Evolutionary conservation across 2,113 vertebrate species (phyloP).

Genomic region (Axis porcinus): DNA sequence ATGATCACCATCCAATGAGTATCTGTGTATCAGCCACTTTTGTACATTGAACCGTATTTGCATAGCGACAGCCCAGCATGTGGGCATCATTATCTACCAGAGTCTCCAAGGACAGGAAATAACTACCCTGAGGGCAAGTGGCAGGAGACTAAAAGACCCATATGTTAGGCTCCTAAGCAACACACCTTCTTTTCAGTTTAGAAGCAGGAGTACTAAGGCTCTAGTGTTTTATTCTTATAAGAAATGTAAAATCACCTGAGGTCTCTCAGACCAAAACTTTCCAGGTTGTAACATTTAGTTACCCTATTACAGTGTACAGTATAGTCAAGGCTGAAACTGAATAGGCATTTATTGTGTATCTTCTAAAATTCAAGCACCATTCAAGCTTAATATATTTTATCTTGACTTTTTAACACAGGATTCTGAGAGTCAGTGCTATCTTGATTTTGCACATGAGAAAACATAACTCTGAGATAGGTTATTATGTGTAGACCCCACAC

Average conservation of each 20-base stretch:
- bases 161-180: background rate
- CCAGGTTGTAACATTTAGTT: background rate
- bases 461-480: background rate
- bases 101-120: background rate
- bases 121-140: background rate
- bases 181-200: background rate
- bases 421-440: background rate
- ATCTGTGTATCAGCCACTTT: background rate
- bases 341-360: background rate
- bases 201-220: background rate
- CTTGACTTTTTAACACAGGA: background rate
- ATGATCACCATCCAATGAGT: background rate
- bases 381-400: background rate
- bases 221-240: background rate
- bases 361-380: background rate
- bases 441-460: background rate
- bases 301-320: background rate
- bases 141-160: background rate
- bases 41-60: background rate
- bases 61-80: background rate
- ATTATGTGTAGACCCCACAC: background rate
- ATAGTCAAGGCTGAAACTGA: background rate
- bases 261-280: background rate
- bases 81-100: background rate
- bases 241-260: background rate